Conservation (phyloP, 2,113 vertebrate genomes). For the Alces alces region DNA sequence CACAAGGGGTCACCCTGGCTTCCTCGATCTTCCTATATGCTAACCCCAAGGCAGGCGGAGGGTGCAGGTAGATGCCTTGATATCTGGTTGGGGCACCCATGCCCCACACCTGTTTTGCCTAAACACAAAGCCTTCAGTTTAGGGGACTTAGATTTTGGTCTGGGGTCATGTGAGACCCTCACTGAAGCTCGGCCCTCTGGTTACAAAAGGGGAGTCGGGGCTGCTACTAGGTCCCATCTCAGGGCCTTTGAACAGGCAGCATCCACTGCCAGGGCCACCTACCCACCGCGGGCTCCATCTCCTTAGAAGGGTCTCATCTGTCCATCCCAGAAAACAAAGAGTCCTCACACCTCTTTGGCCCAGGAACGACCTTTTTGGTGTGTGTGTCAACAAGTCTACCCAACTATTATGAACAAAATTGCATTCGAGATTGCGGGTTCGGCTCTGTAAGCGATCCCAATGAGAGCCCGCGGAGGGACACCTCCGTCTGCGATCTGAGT, state of each 20-base stretch:
- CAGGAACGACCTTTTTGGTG: background rate
- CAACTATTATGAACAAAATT: background rate
- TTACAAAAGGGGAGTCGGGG: rapidly evolving
- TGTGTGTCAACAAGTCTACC: background rate
- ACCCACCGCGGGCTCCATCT: too few relatives aligned
- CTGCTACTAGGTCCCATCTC: too few relatives aligned
- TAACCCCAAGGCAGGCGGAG: background rate
- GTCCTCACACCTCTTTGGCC: background rate
- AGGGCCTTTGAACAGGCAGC: background rate
- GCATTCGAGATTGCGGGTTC: background rate
- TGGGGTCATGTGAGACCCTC: background rate
- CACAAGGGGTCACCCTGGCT: background rate
- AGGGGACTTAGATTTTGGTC: background rate
- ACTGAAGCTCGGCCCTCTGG: background rate
- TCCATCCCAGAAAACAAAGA: background rate
- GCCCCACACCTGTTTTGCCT: background rate
- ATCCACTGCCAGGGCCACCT: background rate
- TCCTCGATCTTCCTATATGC: background rate
- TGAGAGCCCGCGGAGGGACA: too few relatives aligned
- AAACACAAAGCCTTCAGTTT: background rate
- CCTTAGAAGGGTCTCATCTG: background rate
- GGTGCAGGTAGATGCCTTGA: too few relatives aligned
- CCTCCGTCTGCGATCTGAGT: background rate
- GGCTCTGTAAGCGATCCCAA: background rate
- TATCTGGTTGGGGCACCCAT: too few relatives aligned